Evolutionary conservation across 2,888 invertebrate species (phyloP).

Genomic region (Spilarctia lutea): DNA sequence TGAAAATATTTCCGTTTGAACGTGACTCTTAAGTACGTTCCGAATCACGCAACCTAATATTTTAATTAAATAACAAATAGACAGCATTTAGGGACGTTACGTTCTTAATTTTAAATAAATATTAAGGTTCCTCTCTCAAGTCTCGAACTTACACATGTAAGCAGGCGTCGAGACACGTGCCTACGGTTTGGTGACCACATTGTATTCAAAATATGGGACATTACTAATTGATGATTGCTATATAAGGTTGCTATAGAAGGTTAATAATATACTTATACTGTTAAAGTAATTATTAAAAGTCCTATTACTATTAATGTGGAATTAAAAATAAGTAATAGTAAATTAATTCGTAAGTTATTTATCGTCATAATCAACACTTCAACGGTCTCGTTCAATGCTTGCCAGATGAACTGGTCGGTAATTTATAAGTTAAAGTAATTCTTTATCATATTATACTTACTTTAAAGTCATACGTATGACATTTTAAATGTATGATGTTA

Average conservation of each 20-base stretch:
- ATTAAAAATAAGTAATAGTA: neutral
- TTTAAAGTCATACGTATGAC: neutral
- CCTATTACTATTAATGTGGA: neutral
- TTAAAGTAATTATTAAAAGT: neutral
- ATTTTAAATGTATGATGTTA: neutral
- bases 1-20: neutral
- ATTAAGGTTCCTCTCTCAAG: slow-evolving; percentile 18
- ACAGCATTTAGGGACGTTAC: neutral
- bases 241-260: no score
- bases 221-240: no score
- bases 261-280: neutral
- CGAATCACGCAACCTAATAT: neutral
- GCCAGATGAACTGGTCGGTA: no score
- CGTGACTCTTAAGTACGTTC: neutral
- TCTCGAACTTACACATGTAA: slow-evolving; percentile 20
- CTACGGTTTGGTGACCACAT: slow-evolving; percentile 22
- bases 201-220: slow-evolving; percentile 12
- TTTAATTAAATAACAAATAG: neutral
- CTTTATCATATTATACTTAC: neutral
- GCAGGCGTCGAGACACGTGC: slow-evolving; percentile 27
- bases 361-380: neutral
- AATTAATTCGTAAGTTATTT: no score
- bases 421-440: neutral
- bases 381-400: neutral
- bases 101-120: slow-evolving; percentile 14